Base-by-base conservation (phyloP, 1,140 invertebrate species). In the Drosophila eugracilis region DNA sequence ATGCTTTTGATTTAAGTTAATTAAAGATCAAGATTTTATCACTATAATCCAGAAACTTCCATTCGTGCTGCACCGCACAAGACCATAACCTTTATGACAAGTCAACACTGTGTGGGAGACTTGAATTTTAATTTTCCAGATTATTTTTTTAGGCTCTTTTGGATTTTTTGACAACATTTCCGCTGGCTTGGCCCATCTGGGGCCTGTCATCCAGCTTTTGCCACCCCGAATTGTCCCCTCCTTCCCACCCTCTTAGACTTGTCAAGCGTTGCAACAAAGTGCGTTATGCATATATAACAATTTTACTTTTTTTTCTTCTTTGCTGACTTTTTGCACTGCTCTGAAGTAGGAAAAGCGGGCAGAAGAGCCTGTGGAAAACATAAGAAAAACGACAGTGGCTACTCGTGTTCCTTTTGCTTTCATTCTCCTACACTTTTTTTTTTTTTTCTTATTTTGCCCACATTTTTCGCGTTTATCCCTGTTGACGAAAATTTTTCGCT, bases 261-360 rank as follows among this genome's bases (percentile, higher is more conserved):
- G 76, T 86, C 81, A 85, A 70, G 73, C 83, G 80, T 77, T 86
- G 80, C 80, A 85, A 76, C 81, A 86, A 79, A 85, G 81, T 85
- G 80, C 80, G 81, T 85, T 65, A 34, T 34, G 10, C 32, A 67
- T 48, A 37, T 47, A 41, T 45, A 53, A 17, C 9, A 30, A n/a
- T n/a, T n/a, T n/a, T n/a, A n/a, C 2, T 21, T 22, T 65, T 42
- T 75, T 37, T 49, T 32, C 30, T 45, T 42, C 41, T 70, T 63
- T 70, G 24, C 50, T 32, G 32, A 2, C 6, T 60, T 60, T 60
- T 47, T 9, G 22, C 34, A 34, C 45, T 50, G 63, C 47, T 10
- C 17, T 63, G 42, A 45, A 26, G 42, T 44, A 44, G 41, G 41
- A 44, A 44, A 44, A 44, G 41, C 21, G 21, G 41, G 41, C 21